phyloP scores from a whole-genome alignment of 2,888 invertebrate genomes.

The Ctenicera cuprea region DNA sequence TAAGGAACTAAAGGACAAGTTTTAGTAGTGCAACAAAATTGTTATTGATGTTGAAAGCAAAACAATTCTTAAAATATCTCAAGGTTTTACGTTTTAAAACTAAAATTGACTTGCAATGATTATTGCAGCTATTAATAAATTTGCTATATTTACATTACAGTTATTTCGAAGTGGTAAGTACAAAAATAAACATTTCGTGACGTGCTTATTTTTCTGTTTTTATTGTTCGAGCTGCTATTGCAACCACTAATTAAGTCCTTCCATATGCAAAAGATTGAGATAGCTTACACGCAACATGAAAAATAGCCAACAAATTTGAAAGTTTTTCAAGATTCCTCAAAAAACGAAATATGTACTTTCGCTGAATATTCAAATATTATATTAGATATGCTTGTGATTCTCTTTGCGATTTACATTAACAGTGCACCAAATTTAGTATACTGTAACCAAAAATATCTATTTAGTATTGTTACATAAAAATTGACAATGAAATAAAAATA shows the following conservation, averaged over 20 bases:
- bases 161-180: neutral
- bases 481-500: too few relatives aligned
- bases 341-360: neutral
- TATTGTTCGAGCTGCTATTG: slow-evolving; percentile 11
- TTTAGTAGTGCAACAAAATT: too few relatives aligned
- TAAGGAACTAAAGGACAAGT: too few relatives aligned
- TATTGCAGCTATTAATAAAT: slow-evolving; percentile 8
- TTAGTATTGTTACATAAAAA: too few relatives aligned
- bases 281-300: slow-evolving; percentile 4
- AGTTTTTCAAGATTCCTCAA: neutral
- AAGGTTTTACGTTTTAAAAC: neutral
- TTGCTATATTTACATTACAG: neutral
- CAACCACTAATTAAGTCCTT: slow-evolving; percentile 15
- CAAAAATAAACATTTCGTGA: slow-evolving; percentile 5
- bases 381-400: too few relatives aligned
- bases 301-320: neutral
- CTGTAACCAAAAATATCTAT: too few relatives aligned
- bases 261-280: slow-evolving; percentile 4
- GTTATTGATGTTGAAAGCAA: too few relatives aligned
- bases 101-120: neutral
- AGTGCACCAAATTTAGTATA: too few relatives aligned
- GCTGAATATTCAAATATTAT: neutral
- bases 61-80: too few relatives aligned
- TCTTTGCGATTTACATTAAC: too few relatives aligned
- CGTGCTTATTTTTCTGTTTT: neutral